Evolutionary conservation across 2,113 vertebrate species (phyloP).

Genomic region (Dasyornis broadbenti): DNA sequence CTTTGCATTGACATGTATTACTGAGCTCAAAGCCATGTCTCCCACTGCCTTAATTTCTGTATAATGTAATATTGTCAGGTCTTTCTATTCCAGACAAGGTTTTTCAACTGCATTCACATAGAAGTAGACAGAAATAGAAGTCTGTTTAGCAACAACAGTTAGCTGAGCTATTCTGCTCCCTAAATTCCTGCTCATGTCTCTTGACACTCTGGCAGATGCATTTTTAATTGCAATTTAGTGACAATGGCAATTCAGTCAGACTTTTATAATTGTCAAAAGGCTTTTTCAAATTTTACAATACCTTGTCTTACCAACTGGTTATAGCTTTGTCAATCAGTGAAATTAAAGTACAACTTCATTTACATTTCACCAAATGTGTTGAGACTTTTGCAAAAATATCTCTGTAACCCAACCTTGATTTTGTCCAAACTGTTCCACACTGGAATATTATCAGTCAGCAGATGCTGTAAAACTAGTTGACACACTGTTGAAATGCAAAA

Average conservation of each 20-base stretch:
- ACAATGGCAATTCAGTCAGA: neutral
- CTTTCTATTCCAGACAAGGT: neutral
- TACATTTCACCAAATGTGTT: neutral
- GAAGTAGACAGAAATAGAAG: neutral
- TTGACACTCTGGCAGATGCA: neutral
- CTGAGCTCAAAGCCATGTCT: neutral
- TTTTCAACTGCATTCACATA: neutral
- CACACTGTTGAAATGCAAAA: neutral
- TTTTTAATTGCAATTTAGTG: neutral
- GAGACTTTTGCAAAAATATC: neutral
- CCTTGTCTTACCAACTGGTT: neutral
- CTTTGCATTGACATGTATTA: neutral
- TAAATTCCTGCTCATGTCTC: neutral
- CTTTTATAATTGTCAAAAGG: neutral
- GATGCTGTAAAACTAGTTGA: neutral
- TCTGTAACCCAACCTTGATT: neutral
- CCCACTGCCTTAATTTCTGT: neutral
- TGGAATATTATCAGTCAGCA: neutral
- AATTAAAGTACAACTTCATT: constrained; percentile 1
- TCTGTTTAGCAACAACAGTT: neutral
- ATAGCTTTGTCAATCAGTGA: neutral
- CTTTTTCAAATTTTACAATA: neutral
- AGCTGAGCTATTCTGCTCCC: neutral
- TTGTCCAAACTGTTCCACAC: neutral
- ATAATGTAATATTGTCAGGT: neutral